Base-by-base conservation (phyloP, 2,888 invertebrate genomes). In the Ochropacha duplaris region DNA sequence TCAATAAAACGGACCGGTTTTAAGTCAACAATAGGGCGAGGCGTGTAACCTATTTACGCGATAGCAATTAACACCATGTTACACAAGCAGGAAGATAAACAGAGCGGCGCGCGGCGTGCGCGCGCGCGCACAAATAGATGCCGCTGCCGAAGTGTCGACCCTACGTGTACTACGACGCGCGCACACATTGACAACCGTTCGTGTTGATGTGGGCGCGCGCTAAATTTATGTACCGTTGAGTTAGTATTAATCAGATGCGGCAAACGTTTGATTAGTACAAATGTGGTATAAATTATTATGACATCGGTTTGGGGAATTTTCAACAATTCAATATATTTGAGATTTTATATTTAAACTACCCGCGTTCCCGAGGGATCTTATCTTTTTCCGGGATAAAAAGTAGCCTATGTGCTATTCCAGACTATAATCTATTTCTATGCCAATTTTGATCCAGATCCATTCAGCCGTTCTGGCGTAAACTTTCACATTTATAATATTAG, bases 71-170 rank as follows among this genome's bases (percentile, higher is more conserved):
- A 70, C 69, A 52, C 71, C 66, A 31, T 49, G 73, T 84, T 85
- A 71, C 84, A 78, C 81, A 84, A 83, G 78, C 75, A 79, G 86
- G 83, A 87, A 88, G 81, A 81, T 83, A 81, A 84, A 83, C 83
- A 83, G 67, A 39, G 9, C 44, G 9, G 44, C 44, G 16, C 19
- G 44, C 44, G 9, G 19, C 2, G 44, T 19, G 16, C 19, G 44
- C 44, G 44, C 6, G 39, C 16, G 39, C 60, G 58, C 81, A 68
- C 64, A 76, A 81, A 80, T 83, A 85, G 79, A 68, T 57, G 57
- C 63, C 71, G 78, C 14, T 34, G 52, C 59, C 84, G 86, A 77
- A 78, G 6, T 34, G 52, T 58, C 84, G 86, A 77, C 87, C 87
- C 88, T 87, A 79, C 68, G 69, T 67, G 76, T 54, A 52, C 57